Percentiles rank a stretch among this genome's conserved stretches.
Conservation (phyloP, 1,140 invertebrate species). For the Calosoma granatense region DNA sequence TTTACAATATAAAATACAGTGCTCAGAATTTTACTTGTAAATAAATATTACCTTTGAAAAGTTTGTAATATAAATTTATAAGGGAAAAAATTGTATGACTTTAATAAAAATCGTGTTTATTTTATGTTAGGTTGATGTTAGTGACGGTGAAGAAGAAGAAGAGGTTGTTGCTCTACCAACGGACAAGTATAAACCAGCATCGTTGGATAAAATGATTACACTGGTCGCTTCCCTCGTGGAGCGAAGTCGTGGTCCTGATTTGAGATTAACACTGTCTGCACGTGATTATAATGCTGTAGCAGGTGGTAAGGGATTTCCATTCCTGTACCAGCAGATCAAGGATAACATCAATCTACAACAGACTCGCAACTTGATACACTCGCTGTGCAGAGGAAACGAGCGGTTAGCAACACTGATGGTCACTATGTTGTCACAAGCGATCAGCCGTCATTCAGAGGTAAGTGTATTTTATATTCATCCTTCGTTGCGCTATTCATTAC, state of each 20-base stretch:
- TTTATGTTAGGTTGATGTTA: constrained; percentile 43
- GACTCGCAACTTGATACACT: constrained; percentile 84
- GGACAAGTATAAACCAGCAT: constrained; percentile 75
- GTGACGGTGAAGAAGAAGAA: constrained; percentile 75
- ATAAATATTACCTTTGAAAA: too few relatives aligned
- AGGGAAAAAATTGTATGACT: too few relatives aligned
- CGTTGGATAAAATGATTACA: constrained; percentile 93
- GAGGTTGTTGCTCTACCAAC: constrained; percentile 54
- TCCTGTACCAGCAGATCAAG: constrained; percentile 87
- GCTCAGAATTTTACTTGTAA: too few relatives aligned
- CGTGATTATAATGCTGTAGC: constrained; percentile 74
- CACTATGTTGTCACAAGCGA: constrained; percentile 79
- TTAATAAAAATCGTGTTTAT: too few relatives aligned
- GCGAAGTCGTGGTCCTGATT: constrained; percentile 68
- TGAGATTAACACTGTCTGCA: constrained; percentile 60
- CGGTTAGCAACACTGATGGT: constrained; percentile 74
- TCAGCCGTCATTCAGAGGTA: constrained; percentile 80
- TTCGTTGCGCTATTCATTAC: too few relatives aligned
- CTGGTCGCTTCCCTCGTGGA: constrained; percentile 80
- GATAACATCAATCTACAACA: constrained; percentile 87
- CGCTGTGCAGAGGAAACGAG: constrained; percentile 83
- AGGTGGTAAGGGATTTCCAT: constrained; percentile 84
- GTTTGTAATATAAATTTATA: too few relatives aligned
- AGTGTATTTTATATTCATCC: too few relatives aligned
- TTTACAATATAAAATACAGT: too few relatives aligned